These are phyloP conservation scores for Leucoraja erinaceus DNA, from an alignment of 2,113 vertebrate genomes.

Conservation along the genomic window DNA sequence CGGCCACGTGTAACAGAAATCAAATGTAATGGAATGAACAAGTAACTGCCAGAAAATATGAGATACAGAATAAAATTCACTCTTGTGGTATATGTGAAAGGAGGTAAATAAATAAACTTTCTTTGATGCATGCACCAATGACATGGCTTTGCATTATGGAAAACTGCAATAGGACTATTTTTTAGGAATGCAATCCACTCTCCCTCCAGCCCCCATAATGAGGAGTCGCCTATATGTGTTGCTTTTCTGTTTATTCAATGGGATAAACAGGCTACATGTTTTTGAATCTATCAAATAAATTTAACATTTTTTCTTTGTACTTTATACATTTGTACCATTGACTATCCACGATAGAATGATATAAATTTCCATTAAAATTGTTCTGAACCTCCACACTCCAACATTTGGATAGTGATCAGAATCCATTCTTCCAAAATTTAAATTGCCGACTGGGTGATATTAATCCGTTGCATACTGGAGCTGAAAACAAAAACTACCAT, in stretches of 20 bases:
- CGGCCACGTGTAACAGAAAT: no score
- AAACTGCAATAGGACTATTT: no score
- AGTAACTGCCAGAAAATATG: no score
- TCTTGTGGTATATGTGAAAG: background rate
- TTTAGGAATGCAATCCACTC: no score
- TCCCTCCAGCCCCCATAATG: no score
- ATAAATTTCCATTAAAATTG: background rate
- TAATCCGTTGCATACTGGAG: background rate
- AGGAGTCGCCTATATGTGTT: background rate
- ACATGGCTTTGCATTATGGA: no score
- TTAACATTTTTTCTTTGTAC: background rate
- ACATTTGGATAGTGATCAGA: background rate
- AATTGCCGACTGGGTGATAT: background rate
- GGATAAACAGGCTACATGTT: background rate
- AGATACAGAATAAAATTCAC: background rate
- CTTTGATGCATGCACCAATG: no score
- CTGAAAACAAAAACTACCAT: background rate
- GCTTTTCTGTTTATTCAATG: background rate
- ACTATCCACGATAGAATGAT: background rate
- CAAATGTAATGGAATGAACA: no score
- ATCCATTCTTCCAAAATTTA: background rate
- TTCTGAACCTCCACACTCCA: background rate
- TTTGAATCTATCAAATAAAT: background rate
- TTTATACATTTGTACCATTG: background rate
- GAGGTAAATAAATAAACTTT: no score